These are phyloP conservation scores for Canis aureus DNA, from an alignment of 2,113 vertebrate species.

Conservation along the genomic window DNA sequence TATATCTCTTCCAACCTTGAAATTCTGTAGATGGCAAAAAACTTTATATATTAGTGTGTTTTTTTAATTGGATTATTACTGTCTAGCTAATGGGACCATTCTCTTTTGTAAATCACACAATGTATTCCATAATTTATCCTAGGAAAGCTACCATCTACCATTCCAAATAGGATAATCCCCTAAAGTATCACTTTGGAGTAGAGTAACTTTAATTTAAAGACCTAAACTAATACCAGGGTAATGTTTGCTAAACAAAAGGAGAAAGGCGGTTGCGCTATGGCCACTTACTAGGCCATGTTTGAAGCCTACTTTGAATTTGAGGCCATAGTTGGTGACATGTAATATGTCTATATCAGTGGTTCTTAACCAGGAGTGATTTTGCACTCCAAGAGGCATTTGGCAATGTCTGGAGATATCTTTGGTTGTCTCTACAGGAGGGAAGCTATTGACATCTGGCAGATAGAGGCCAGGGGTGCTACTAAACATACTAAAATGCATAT, in stretches of 20 bases:
- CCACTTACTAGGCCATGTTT: neutral
- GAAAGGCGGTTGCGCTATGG: neutral
- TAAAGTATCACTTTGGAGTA: neutral
- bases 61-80: neutral
- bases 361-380: neutral
- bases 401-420: neutral
- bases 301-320: slow-evolving; percentile 20
- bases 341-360: neutral
- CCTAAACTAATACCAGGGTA: neutral
- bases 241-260: neutral
- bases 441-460: neutral
- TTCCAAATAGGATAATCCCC: neutral
- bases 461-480: neutral
- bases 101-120: neutral
- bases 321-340: neutral
- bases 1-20: neutral
- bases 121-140: neutral
- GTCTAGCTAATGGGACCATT: neutral
- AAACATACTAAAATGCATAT: neutral
- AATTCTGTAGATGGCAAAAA: neutral
- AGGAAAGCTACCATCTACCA: neutral
- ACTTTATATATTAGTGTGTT: neutral
- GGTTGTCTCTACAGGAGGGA: neutral
- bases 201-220: neutral
- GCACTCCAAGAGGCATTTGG: neutral